These are phyloP conservation scores for Eriosoma lanigerum DNA, from an alignment of 1,140 invertebrate species.

Conservation along the genomic window DNA sequence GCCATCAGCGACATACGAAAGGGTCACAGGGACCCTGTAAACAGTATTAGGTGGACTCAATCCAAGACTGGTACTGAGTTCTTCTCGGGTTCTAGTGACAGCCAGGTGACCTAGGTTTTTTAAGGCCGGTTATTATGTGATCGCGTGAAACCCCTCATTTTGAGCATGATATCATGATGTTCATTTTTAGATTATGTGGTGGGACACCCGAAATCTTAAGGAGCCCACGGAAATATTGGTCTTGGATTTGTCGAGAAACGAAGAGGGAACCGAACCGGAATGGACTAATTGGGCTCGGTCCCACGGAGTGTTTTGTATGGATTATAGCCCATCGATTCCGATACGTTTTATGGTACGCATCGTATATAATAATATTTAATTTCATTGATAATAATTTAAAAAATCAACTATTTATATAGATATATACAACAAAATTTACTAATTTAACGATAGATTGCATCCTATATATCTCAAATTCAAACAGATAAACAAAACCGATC, in stretches of 20 bases:
- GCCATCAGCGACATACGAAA: constrained; percentile 64
- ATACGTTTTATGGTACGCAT: constrained; percentile 64
- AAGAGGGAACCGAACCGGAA: constrained; percentile 46
- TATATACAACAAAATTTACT: too few species aligned
- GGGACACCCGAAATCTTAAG: constrained; percentile 66
- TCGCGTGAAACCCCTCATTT: too few species aligned
- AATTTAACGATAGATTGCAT: too few species aligned
- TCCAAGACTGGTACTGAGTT: constrained; percentile 63
- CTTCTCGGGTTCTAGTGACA: constrained; percentile 66
- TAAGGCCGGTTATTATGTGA: too few species aligned
- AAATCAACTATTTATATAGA: too few species aligned
- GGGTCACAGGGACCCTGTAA: constrained; percentile 77
- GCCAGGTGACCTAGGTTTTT: constrained; percentile 60
- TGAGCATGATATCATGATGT: background rate
- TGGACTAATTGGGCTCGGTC: constrained; percentile 57
- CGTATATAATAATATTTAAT: too few species aligned
- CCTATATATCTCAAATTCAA: too few species aligned
- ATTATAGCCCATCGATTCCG: constrained; percentile 68
- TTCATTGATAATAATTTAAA: too few species aligned
- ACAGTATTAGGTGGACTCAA: constrained; percentile 67
- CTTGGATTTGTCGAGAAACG: constrained; percentile 59
- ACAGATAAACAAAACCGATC: too few species aligned
- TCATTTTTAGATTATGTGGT: constrained; percentile 62
- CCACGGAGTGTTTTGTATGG: constrained; percentile 63
- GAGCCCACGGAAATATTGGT: constrained; percentile 64